Evolutionary conservation across 1,140 invertebrate genomes (phyloP), one percentile per base, ranked within the genome.

Genomic region (Drosophila mojavensis): DNA sequence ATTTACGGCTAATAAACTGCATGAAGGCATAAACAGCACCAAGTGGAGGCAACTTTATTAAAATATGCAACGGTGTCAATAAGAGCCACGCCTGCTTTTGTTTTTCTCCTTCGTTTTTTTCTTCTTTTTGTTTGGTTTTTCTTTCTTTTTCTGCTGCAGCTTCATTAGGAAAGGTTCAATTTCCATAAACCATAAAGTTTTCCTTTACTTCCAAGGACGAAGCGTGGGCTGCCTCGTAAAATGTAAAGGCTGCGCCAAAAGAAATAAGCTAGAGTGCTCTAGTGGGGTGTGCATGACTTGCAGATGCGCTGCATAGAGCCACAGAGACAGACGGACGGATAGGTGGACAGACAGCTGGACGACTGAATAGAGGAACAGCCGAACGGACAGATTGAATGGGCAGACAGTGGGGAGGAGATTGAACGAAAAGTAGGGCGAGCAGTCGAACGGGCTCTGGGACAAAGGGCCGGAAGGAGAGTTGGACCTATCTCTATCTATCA

Each of bases 161-260:
- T 88, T 86, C 83, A 86, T 86, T 86, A 86, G 82, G 54, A 77
- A 59, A 86, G 78, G 83, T 86, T 83, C 82, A 88, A 89, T 88
- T 86, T 83, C 77, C 84, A 88, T 89, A 89, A 88, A 75, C 69
- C 83, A 80, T 78, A 78, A 81, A 65, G 72, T 71, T 81, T 74
- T 24, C 48, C 13, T 33, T 68, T 62, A 39, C 61, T 76, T 68
- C 58, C 7, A 6, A 1, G n/a, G 17, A 13, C 0, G 41, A 6
- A 26, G 28, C 15, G 5, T 28, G 28, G 9, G 7, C 24, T 36
- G 73, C 76, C 58, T 83, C 79, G 77, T 75, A 89, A 73, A 62
- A 74, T 58, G 56, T 53, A 60, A 84, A 66, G 54, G 48, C 62
- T 26, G 20, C 54, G 10, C 36, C 10, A 11, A 39, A 39, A 39